Conservation (phyloP, 2,888 invertebrate species). For the Lagria hirta region DNA sequence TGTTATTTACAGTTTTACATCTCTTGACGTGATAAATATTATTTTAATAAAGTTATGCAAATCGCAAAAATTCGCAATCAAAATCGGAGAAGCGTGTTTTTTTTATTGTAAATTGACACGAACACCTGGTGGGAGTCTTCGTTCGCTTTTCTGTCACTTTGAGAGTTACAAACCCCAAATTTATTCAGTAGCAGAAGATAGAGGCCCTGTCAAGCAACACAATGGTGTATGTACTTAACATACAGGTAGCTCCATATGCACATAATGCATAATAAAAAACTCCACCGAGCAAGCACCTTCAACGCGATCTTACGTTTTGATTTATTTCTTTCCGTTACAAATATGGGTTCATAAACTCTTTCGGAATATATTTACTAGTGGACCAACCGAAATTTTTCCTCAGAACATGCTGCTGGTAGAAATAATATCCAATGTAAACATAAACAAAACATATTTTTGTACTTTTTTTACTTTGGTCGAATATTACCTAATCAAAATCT, state of each 20-base stretch:
- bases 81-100: too few species aligned
- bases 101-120: too few species aligned
- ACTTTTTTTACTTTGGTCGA: too few species aligned
- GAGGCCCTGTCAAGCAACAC: slow-evolving; percentile 20
- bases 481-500: too few species aligned
- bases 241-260: slow-evolving; percentile 21
- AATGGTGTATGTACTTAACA: slow-evolving; percentile 25
- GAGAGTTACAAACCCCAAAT: slow-evolving; percentile 17
- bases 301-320: slow-evolving; percentile 8
- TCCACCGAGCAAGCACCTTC: slow-evolving; percentile 24
- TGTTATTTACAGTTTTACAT: too few species aligned
- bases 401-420: too few species aligned
- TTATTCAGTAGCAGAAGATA: slow-evolving; percentile 23
- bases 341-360: background rate
- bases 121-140: slow-evolving; percentile 10
- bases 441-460: too few species aligned
- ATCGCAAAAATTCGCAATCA: too few species aligned
- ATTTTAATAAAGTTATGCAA: too few species aligned
- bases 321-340: slow-evolving; percentile 24
- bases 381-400: too few species aligned
- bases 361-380: background rate
- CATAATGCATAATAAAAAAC: slow-evolving; percentile 14
- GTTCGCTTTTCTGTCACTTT: slow-evolving; percentile 6
- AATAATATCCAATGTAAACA: too few species aligned
- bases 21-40: too few species aligned